A percentile compares a stretch with the other conserved stretches of the same genome.
Evolutionary conservation across 2,113 vertebrate species (phyloP).

Genomic region (Tretioscincus oriximinensis): DNA sequence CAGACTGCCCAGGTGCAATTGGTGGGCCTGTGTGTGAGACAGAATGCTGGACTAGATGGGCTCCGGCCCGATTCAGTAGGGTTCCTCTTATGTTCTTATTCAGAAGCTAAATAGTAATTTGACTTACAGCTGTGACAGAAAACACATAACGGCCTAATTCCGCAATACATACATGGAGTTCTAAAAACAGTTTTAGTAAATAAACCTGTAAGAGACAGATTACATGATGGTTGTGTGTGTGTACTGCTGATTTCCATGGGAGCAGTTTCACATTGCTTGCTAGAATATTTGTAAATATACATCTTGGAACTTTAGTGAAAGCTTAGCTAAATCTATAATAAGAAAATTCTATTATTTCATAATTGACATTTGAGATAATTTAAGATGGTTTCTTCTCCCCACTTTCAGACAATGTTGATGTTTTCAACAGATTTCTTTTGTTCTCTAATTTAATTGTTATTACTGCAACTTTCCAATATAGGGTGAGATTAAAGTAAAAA

Average conservation of each 20-base stretch:
- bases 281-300: background rate
- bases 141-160: background rate
- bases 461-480: too few relatives aligned
- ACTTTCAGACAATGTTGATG: too few relatives aligned
- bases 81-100: too few relatives aligned
- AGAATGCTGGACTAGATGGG: too few relatives aligned
- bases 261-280: background rate
- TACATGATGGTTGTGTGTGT: background rate
- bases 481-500: too few relatives aligned
- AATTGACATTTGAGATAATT: constrained; percentile 6
- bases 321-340: constrained; percentile 3
- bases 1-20: too few relatives aligned
- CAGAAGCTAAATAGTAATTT: background rate
- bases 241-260: constrained; percentile 5
- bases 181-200: background rate
- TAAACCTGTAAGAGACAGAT: constrained; percentile 1
- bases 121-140: constrained; percentile 8
- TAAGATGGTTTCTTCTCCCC: background rate
- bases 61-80: too few relatives aligned
- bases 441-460: too few relatives aligned
- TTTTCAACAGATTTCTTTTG: too few relatives aligned
- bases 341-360: constrained; percentile 14
- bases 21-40: too few relatives aligned
- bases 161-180: background rate
- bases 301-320: background rate